Evolutionary conservation across 53 echinoderm and acorn worm species (phyloP).

Genomic region (Paracentrotus lividus): DNA sequence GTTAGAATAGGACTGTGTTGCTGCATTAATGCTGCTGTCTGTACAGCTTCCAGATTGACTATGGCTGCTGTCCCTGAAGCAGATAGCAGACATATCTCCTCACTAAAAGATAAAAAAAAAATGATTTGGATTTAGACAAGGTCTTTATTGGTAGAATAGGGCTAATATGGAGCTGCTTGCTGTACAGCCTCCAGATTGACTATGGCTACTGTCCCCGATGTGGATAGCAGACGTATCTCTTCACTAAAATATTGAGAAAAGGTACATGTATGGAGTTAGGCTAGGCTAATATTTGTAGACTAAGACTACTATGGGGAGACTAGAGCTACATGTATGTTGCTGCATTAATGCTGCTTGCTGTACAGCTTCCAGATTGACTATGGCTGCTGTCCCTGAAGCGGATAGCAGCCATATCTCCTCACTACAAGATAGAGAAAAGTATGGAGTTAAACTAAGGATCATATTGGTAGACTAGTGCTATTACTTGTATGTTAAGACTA

Average conservation of each 20-base stretch:
- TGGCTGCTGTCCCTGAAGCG: conserved; percentile 90
- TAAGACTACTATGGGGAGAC: conserved; percentile 61
- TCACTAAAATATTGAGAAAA: conserved; percentile 74
- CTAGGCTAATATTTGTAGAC: conserved; percentile 40
- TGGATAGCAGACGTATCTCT: conserved; percentile 93
- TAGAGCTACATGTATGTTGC: background rate
- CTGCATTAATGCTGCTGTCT: conserved; percentile 65
- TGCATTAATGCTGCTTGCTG: conserved; percentile 60
- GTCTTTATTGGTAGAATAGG: conserved; percentile 69
- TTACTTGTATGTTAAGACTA: too few species aligned
- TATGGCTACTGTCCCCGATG: conserved; percentile 94
- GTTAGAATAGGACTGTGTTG: conserved; percentile 72
- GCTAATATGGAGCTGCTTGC: conserved; percentile 53
- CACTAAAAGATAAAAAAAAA: conserved; percentile 70
- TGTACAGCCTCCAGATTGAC: conserved; percentile 79
- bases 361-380: conserved; percentile 77
- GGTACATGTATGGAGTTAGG: background rate
- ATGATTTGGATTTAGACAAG: too few species aligned
- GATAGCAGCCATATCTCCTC: conserved; percentile 90
- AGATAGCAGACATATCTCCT: conserved; percentile 93
- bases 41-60: conserved; percentile 79
- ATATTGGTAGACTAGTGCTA: too few species aligned
- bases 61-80: conserved; percentile 97
- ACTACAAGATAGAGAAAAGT: conserved; percentile 74
- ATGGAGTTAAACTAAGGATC: too few species aligned